Evolutionary conservation across 2,113 vertebrate species (phyloP), one percentile per base, ranked within the genome.

Genomic region (Erythrolamprus reginae): DNA sequence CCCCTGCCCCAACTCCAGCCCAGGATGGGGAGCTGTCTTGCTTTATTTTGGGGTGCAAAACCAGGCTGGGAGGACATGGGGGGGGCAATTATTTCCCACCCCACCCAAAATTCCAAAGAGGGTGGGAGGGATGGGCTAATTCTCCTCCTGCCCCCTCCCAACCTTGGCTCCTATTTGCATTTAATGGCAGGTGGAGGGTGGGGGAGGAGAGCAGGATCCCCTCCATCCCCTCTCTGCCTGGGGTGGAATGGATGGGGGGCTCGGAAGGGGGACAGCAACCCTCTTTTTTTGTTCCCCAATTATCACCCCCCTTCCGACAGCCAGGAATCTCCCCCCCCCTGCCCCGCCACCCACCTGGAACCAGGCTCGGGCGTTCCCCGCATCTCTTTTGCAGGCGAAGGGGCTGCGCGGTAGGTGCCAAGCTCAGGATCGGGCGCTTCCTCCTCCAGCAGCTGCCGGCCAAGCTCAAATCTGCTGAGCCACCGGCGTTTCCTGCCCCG

Each of bases 381-480:
- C 65, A 70, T 70, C 65, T 5, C n/a, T 70, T 70, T 17, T 33
- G 65, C n/a, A 70, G 13, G n/a, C 1, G n/a, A 33, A 33, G 26
- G 65, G 13, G 65, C 28, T 70, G 61, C 61, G 7, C 0, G 84
- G 84, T 48, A 50, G 24, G 4, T 47, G 2, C 13, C 10, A 47
- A 26, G 47, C 12, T 4, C 45, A 26, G 45, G 82, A 26, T 24
- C 24, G 3, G 24, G 33, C 33, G 19, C 48, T 52, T 8, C 84
- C 13, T 21, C 28, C 15, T 10, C 19, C 53, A 21, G 1, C 56
- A 58, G 56, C 56, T 58, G 24, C 24, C 3, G 24, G 8, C 56
- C 24, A 5, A 61, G 28, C 82, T 91, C 92, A 93, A 94, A 94
- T 95, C 90, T 52, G 10, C 3, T 83, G 12, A 84, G 47, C 47